Evolutionary conservation across 2,888 invertebrate genomes (phyloP), one percentile per base, ranked within the genome.

Genomic region (Neoaliturus tenellus): DNA sequence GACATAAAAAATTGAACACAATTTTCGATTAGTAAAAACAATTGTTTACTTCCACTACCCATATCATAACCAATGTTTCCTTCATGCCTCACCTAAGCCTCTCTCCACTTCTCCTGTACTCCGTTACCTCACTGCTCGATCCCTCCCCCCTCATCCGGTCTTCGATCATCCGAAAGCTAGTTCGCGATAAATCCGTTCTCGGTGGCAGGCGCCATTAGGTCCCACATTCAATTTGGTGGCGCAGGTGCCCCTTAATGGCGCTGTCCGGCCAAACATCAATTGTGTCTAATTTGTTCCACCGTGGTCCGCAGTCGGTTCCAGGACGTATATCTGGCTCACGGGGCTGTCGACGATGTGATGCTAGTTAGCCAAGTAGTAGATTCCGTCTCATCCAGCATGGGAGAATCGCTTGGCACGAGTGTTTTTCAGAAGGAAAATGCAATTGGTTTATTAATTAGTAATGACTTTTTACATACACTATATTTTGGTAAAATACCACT

Each of bases 271-370:
- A 4, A 23, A 23, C 71, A 71, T 71, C 71, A 41, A 71, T 71
- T 71, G 71, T 71, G 71, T 12, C 71, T 71, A 71, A 71, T 71
- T 71, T 71, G 71, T 71, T 71, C 71, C 71, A 71, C 5, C 4
- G 6, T 14, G 67, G 28, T 31, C 35, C 4, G 6, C n/a, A 62
- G 58, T 6, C 20, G n/a, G 58, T 17, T 17, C 20, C 10, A 14
- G 58, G 58, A 14, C 35, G 41, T 71, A 71, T 71, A 33, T 71
- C 41, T 39, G 33, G 4, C 6, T 39, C 20, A 71, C 28, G 71
- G 41, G 71, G 33, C 33, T 71, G 71, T 71, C 71, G 23, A 41
- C 71, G 31, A 71, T 71, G 39, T 71, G 71, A 71, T 71, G 71
- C 71, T 71, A 41, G 71, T 71, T 71, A 71, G 71, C 41, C 33